A percentile compares a stretch with the other conserved stretches of the same genome.
These are phyloP conservation scores for Chondrosia reniformis DNA, from an alignment of 37 sponge, comb jelly and placozoan species.

Conservation along the genomic window DNA sequence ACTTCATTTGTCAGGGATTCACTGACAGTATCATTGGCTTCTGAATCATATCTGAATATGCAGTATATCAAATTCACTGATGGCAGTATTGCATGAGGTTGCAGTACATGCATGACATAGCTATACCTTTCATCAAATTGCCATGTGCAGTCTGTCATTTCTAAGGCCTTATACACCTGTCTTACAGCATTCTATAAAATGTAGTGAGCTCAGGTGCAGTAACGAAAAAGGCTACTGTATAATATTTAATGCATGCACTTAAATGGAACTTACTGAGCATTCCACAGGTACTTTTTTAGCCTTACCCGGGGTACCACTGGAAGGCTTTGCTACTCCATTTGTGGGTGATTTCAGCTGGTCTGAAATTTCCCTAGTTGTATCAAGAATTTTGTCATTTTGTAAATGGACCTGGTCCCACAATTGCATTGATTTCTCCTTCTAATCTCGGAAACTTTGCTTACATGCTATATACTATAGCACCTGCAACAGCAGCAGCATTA, in stretches of 20 bases:
- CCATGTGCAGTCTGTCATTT: background rate
- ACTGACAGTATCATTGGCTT: background rate
- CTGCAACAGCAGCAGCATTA: background rate
- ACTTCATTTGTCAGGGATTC: background rate
- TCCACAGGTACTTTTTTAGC: constrained; percentile 5
- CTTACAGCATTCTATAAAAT: constrained; percentile 3
- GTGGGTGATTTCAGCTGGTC: no score
- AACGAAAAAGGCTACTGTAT: background rate
- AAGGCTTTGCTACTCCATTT: no score
- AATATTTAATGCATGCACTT: background rate
- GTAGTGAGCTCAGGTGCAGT: background rate
- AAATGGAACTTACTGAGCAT: background rate
- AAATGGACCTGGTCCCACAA: background rate
- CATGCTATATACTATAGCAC: background rate
- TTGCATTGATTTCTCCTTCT: background rate
- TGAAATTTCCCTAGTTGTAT: background rate
- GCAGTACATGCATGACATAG: background rate
- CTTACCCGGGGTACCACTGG: no score
- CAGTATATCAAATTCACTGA: background rate
- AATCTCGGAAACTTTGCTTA: background rate
- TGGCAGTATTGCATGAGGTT: background rate
- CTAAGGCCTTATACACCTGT: background rate
- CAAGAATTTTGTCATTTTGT: background rate
- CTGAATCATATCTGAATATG: constrained; percentile 1
- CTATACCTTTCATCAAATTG: background rate